Conservation (phyloP, 2,797 vertebrate species). For the Vireo griseus region DNA sequence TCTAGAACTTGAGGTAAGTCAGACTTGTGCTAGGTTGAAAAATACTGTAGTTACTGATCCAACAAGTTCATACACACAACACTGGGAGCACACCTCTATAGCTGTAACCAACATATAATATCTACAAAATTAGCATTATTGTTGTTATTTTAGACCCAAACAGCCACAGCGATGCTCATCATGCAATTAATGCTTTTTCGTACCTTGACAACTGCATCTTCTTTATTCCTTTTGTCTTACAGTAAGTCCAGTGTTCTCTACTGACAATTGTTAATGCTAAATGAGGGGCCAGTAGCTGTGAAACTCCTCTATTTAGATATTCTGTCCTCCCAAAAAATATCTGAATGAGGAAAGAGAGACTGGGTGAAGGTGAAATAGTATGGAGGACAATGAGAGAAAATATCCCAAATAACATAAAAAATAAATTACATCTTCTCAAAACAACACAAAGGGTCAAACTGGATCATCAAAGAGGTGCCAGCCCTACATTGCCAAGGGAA, state of each 20-base stretch:
- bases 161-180: background rate
- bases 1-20: background rate
- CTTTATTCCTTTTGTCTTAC: background rate
- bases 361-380: accelerated
- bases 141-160: background rate
- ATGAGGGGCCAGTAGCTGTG: background rate
- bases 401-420: background rate
- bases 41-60: background rate
- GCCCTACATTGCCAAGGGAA: background rate
- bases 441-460: background rate
- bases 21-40: background rate
- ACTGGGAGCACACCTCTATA: background rate
- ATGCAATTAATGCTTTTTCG: background rate
- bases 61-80: accelerated
- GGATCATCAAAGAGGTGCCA: background rate
- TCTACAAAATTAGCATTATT: background rate
- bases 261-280: background rate
- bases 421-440: background rate
- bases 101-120: background rate
- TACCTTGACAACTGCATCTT: background rate
- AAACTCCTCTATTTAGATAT: background rate
- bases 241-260: background rate
- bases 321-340: background rate
- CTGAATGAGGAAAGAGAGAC: background rate
- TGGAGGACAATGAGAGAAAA: background rate